Base-by-base conservation (phyloP, 1,140 invertebrate genomes). In the Chlorops oryzae region DNA sequence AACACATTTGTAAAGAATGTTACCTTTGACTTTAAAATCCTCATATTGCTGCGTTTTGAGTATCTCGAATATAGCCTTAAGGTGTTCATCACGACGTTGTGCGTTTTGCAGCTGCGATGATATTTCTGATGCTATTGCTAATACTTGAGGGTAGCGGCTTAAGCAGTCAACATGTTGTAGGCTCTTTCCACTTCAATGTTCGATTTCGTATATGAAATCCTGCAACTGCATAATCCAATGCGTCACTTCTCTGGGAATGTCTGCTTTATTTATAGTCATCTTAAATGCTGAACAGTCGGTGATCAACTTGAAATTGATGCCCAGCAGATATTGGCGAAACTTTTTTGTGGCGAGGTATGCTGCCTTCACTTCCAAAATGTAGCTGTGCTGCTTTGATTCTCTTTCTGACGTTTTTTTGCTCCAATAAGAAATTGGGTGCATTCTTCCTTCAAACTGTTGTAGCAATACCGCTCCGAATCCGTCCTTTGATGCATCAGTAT, bases 341-440 rank as follows among this genome's bases (percentile, higher is more conserved):
- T 57, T 59, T 39, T 58, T 51, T 13, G 60, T 10, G 9, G 54
- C 55, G 18, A 50, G 35, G 15, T 63, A 49, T 12, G 59, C 44
- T 6, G 58, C 58, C 18, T 63, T 39, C 22, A 51, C 51, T 48
- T 65, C 62, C 7, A 67, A 44, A 27, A 60, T 52, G 51, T 62
- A 62, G 47, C 65, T 70, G 12, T 57, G 53, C 52, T 67, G 75
- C 42, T 68, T 70, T 17, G 32, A 54, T 57, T 79, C 76, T 5
- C 50, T 24, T 5, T 52, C 48, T 13, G 52, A 59, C 3, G 77
- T 66, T 23, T 61, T 58, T 38, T 70, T 58, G 44, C 73, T 73
- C 37, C 35, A 50, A 20, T 37, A 57, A 45, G 41, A 50, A 2
- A 56, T 38, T n/a, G 50, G 51, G 37, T 50, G 47, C 3, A 49